Percentiles rank a stretch among this genome's conserved stretches.
These are phyloP conservation scores for Sylvia atricapilla DNA, from an alignment of 2,113 vertebrate species.

Conservation along the genomic window DNA sequence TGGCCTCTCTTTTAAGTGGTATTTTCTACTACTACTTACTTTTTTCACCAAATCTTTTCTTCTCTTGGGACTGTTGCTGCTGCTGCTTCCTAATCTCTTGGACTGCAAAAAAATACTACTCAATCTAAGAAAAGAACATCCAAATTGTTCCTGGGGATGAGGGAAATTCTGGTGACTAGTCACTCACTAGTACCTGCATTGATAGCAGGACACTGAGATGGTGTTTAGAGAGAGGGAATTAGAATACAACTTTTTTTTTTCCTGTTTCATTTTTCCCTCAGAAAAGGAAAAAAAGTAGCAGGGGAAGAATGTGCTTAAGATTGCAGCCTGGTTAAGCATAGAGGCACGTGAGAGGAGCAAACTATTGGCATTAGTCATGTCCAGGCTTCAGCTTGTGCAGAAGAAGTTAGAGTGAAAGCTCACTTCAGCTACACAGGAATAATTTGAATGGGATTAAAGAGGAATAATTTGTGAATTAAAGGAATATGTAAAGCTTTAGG, in stretches of 20 bases:
- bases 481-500: not conserved
- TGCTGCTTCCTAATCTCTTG: conserved; percentile 21
- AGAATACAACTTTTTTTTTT: not conserved
- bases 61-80: conserved; percentile 9
- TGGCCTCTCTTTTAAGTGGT: not conserved
- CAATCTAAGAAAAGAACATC: not conserved
- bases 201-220: not conserved
- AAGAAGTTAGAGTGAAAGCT: not conserved
- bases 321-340: not conserved
- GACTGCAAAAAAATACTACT: not conserved
- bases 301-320: not conserved
- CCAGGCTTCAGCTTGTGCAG: not conserved
- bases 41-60: not conserved
- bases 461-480: not conserved
- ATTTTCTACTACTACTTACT: not conserved
- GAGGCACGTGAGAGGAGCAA: not conserved
- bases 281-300: not conserved
- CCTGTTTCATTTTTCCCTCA: not conserved
- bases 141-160: not conserved
- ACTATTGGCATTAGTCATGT: not conserved
- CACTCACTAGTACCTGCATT: not conserved
- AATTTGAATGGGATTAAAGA: not conserved
- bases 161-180: not conserved
- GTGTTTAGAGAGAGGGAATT: not conserved
- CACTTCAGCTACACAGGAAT: not conserved